phyloP scores from a whole-genome alignment of 2,888 invertebrate species.

The Cosmorhoe ocellata region DNA sequence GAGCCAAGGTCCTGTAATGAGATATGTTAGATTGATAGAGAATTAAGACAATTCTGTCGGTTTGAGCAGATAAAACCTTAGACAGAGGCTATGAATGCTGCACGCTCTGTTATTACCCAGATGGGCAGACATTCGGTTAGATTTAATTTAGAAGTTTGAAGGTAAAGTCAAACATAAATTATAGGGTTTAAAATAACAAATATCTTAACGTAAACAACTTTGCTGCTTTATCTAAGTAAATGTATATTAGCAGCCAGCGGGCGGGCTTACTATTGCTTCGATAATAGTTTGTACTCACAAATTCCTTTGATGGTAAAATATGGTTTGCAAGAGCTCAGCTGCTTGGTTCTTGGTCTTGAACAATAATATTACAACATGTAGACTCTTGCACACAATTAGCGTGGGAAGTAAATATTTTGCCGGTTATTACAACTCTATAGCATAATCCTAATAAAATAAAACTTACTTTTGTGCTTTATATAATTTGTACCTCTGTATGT shows the following conservation, averaged over 20 bases:
- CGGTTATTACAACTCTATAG: constrained; percentile 37
- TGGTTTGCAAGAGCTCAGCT: constrained; percentile 10
- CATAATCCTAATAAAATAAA: constrained; percentile 48
- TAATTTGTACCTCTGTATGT: no score
- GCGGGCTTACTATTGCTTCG: no score
- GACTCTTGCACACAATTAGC: constrained; percentile 49
- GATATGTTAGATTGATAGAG: constrained; percentile 74
- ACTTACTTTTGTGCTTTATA: constrained; percentile 48
- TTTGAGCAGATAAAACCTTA: constrained; percentile 54
- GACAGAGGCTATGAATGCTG: constrained; percentile 48
- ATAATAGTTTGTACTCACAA: no score
- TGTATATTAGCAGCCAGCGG: no score
- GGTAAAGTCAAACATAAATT: constrained; percentile 15
- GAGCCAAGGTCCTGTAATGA: constrained; percentile 79
- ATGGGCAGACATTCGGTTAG: constrained; percentile 18
- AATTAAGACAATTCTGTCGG: constrained; percentile 66
- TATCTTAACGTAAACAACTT: no score
- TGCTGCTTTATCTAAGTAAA: no score
- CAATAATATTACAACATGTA: constrained; percentile 51
- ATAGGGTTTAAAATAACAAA: constrained; percentile 11
- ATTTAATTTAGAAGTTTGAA: constrained; percentile 21
- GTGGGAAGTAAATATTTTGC: constrained; percentile 57
- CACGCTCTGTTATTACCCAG: constrained; percentile 34
- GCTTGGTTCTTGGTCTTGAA: constrained; percentile 38
- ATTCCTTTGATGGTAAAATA: not conserved